These are phyloP conservation scores for Alosa sapidissima DNA, from an alignment of 2,797 vertebrate species.

Conservation along the genomic window DNA sequence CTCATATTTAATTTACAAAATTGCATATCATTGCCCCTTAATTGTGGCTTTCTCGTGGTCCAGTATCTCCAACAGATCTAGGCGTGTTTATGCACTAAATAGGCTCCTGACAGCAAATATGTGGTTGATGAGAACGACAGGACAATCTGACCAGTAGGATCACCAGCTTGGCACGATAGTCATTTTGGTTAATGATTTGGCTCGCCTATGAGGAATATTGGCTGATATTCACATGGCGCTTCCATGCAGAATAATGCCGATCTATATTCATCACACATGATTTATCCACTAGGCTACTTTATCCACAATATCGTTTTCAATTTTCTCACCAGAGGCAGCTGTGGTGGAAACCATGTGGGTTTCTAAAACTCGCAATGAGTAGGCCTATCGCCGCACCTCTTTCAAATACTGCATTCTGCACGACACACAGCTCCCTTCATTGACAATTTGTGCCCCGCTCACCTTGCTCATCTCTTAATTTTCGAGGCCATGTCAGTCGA, in stretches of 20 bases:
- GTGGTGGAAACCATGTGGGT: neutral
- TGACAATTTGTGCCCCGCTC: neutral
- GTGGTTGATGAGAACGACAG: neutral
- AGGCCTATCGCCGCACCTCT: neutral
- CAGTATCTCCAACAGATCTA: neutral
- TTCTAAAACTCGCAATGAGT: neutral
- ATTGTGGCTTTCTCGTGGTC: neutral
- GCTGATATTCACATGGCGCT: neutral
- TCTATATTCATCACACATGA: neutral
- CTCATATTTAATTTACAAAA: neutral
- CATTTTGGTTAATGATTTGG: constrained; percentile 1
- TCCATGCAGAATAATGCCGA: neutral
- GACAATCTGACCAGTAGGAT: neutral
- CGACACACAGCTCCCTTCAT: neutral
- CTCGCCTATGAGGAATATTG: neutral
- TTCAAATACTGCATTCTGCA: constrained; percentile 8
- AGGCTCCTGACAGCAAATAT: neutral
- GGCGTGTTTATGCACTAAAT: neutral
- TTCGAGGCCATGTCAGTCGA: neutral
- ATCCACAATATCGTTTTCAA: neutral
- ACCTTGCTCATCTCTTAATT: neutral
- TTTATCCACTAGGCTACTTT: neutral
- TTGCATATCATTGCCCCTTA: neutral
- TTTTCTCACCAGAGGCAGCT: neutral
- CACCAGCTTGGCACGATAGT: constrained; percentile 4